phyloP scores from a whole-genome alignment of 2,113 vertebrate species.

The Elachura formosa region DNA sequence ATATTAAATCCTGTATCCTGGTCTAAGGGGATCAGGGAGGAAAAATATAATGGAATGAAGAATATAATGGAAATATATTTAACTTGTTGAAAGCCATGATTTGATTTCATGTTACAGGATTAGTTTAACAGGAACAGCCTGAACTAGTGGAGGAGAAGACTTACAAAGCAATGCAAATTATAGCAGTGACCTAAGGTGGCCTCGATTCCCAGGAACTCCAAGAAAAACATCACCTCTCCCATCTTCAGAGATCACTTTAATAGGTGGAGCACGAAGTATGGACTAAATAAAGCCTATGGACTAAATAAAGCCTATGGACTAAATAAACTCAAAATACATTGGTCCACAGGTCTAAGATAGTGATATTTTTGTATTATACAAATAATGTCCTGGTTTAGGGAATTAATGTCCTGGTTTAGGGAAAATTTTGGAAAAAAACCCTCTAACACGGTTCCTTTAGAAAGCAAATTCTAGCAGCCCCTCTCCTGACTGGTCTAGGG shows the following conservation, averaged over 20 bases:
- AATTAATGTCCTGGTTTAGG: too few species aligned
- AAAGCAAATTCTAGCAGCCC: too few species aligned
- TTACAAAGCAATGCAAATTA: not conserved
- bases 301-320: too few species aligned
- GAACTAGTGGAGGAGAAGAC: not conserved
- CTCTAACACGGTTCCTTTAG: too few species aligned
- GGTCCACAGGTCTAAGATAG: not conserved
- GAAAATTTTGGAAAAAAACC: too few species aligned
- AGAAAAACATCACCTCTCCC: not conserved
- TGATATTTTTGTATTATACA: not conserved
- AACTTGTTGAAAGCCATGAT: not conserved
- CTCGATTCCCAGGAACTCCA: not conserved
- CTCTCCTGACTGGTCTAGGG: too few species aligned
- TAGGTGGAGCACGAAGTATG: not conserved
- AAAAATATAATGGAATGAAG: not conserved
- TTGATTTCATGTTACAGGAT: not conserved
- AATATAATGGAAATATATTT: not conserved
- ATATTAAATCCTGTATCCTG: not conserved
- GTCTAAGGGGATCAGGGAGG: not conserved
- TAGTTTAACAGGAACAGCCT: not conserved
- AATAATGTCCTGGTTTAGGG: too few species aligned
- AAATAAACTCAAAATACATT: too few species aligned
- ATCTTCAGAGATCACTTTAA: not conserved
- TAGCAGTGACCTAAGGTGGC: not conserved
- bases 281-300: too few species aligned